phyloP scores from a whole-genome alignment of 1,140 invertebrate genomes.

The Papilio dardanus region DNA sequence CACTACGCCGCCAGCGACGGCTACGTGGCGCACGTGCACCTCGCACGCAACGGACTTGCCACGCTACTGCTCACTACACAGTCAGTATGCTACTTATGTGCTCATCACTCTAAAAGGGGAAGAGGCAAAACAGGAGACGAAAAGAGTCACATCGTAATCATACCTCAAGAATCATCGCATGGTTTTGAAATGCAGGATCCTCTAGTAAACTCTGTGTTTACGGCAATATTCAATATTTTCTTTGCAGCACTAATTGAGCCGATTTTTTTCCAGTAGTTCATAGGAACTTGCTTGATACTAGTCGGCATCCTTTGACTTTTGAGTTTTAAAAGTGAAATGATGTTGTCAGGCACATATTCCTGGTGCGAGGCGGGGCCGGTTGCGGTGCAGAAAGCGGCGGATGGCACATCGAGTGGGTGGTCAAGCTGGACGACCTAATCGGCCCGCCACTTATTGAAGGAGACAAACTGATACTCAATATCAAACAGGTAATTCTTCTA shows the following conservation, averaged over 20 bases:
- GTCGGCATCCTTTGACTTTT: too few species aligned
- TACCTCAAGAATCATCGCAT: too few species aligned
- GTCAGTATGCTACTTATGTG: constrained; percentile 69
- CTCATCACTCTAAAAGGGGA: too few species aligned
- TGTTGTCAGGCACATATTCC: constrained; percentile 86
- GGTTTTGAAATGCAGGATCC: too few species aligned
- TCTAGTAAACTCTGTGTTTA: too few species aligned
- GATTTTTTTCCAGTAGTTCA: too few species aligned
- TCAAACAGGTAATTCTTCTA: constrained; percentile 85
- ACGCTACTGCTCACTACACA: constrained; percentile 84
- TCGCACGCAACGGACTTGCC: constrained; percentile 80
- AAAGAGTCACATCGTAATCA: too few species aligned
- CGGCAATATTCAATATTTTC: too few species aligned
- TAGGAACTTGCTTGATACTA: too few species aligned
- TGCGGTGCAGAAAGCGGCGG: constrained; percentile 84
- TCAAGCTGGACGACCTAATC: constrained; percentile 89
- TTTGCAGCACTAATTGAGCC: too few species aligned
- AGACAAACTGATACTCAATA: constrained; percentile 87
- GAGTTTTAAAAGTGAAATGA: not conserved
- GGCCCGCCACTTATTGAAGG: constrained; percentile 86
- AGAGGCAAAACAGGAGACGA: too few species aligned
- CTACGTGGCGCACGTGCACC: constrained; percentile 88
- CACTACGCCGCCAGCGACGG: constrained; percentile 86
- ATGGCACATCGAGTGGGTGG: constrained; percentile 91
- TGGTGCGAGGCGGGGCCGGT: constrained; percentile 87